These are phyloP conservation scores for Sebastes cheni DNA, from an alignment of 2,797 vertebrate species.

Conservation along the genomic window DNA sequence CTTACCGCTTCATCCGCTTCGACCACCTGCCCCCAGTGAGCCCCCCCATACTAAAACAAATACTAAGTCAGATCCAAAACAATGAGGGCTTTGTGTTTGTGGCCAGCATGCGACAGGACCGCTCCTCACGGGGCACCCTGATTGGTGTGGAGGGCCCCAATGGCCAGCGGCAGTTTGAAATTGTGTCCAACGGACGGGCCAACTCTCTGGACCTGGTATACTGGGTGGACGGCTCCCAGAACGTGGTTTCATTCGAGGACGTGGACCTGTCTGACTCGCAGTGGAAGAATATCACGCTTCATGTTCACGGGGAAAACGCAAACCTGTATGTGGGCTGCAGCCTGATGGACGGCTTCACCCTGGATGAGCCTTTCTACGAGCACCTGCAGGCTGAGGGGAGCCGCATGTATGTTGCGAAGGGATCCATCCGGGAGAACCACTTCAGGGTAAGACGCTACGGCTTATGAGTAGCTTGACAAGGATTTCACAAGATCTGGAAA, in stretches of 20 bases:
- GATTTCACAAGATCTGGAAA: slow-evolving; percentile 15
- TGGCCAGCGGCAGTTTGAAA: slow-evolving; percentile 90
- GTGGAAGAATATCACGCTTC: slow-evolving; percentile 97
- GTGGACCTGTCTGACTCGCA: slow-evolving; percentile 95
- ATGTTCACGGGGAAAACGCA: slow-evolving; percentile 91
- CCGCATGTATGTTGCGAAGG: slow-evolving; percentile 92
- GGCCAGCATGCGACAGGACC: slow-evolving; percentile 93
- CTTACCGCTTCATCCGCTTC: slow-evolving; percentile 95
- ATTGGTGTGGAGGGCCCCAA: slow-evolving; percentile 88
- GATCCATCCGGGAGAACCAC: slow-evolving; percentile 90
- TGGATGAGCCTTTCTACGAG: slow-evolving; percentile 97
- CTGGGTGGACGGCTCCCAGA: slow-evolving; percentile 90
- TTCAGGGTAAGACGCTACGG: slow-evolving; percentile 89
- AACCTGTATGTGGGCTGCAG: slow-evolving; percentile 93
- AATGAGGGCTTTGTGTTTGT: slow-evolving; percentile 94
- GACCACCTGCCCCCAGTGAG: slow-evolving; percentile 92
- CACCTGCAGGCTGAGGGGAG: slow-evolving; percentile 86
- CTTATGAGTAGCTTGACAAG: neutral
- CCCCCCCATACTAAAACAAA: slow-evolving; percentile 83
- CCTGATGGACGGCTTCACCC: slow-evolving; percentile 92
- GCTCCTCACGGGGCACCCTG: slow-evolving; percentile 90
- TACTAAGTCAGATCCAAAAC: slow-evolving; percentile 85
- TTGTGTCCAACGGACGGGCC: slow-evolving; percentile 92
- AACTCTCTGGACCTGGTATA: slow-evolving; percentile 96
- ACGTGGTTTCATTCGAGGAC: slow-evolving; percentile 92